Base-by-base conservation (phyloP, 2,888 invertebrate genomes). In the Polia nebulosa region DNA sequence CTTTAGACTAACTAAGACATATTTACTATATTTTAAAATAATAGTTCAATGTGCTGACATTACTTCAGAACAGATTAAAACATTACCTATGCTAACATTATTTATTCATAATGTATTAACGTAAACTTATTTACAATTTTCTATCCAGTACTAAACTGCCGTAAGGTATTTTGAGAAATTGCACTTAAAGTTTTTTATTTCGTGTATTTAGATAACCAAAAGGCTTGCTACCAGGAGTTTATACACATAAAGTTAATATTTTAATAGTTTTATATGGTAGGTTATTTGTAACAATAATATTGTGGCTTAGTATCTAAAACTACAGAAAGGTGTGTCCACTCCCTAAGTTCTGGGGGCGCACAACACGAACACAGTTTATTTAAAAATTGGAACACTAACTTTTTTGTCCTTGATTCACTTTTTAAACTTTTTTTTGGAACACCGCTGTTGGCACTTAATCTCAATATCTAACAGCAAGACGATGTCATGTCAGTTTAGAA, bases 91-190 rank as follows among this genome's bases (percentile, higher is more conserved):
- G 47, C 57, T 47, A 17, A 65, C 45, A 68, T 58, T 62, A 62
- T 49, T 62, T 53, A 49, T 52, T 58, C 45, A 61, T 60, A 41
- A 44, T 8, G 34, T 34, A 32, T 52, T 52, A 64, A 59, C 58
- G 17, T 39, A 47, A 72, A 64, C 41, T 59, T 83, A 81, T 81
- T 63, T 78, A 80, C 81, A 83, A 68, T 83, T 78, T 53, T 67
- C 81, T 83, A 83, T 64, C 25, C 51, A 52, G 53, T 59, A 27
- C 22, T 51, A 60, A 49, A 49, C 61, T 44, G 73, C 44, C 47
- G 59, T 17, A 47, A 49, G 27, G 63, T 78, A 80, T 78, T 64
- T 83, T 78, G 75, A 81, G 72, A 86, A 87, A 87, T 86, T 87
- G 87, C 87, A 87, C 85, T 78, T 86, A 83, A 56, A 75, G 57